Conservation (phyloP, 2,797 vertebrate species). For the Jordanella pulchra region DNA sequence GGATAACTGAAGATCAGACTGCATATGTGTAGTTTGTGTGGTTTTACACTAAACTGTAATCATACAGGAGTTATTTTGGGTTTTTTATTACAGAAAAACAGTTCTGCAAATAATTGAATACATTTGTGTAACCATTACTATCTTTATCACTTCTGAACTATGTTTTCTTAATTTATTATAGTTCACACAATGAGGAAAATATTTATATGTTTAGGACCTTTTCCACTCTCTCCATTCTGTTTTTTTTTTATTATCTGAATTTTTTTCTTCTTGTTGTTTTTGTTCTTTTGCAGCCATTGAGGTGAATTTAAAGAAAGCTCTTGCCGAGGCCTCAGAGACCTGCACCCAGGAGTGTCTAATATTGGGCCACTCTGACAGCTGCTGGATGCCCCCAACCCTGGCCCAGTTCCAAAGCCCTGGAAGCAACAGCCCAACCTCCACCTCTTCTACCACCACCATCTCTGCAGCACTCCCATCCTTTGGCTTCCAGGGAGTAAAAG, state of each 20-base stretch:
- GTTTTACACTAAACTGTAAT: background rate
- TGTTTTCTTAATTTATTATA: background rate
- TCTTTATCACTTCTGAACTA: background rate
- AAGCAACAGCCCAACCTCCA: slow-evolving; percentile 71
- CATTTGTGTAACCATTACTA: background rate
- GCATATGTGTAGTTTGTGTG: no score
- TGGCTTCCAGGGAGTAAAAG: slow-evolving; percentile 83
- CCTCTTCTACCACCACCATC: slow-evolving; percentile 72
- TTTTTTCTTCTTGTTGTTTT: slow-evolving; percentile 33
- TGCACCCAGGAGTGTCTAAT: slow-evolving; percentile 98
- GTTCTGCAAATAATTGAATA: background rate
- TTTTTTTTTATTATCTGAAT: slow-evolving; percentile 41
- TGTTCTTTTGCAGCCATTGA: slow-evolving; percentile 85
- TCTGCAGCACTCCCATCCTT: slow-evolving; percentile 80
- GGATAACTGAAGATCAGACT: no score
- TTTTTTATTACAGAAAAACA: background rate
- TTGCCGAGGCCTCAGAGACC: slow-evolving; percentile 94
- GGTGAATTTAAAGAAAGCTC: slow-evolving; percentile 93
- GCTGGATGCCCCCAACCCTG: slow-evolving; percentile 96
- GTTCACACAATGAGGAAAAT: background rate
- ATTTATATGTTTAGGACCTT: background rate
- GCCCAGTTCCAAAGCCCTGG: slow-evolving; percentile 85
- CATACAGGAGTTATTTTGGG: background rate
- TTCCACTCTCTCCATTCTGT: background rate
- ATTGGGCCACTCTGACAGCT: slow-evolving; percentile 97